A percentile compares a stretch with the other conserved stretches of the same genome.
These are phyloP conservation scores for Archaeoteleia sp. DNA, from an alignment of 2,888 invertebrate genomes.

Conservation along the genomic window DNA sequence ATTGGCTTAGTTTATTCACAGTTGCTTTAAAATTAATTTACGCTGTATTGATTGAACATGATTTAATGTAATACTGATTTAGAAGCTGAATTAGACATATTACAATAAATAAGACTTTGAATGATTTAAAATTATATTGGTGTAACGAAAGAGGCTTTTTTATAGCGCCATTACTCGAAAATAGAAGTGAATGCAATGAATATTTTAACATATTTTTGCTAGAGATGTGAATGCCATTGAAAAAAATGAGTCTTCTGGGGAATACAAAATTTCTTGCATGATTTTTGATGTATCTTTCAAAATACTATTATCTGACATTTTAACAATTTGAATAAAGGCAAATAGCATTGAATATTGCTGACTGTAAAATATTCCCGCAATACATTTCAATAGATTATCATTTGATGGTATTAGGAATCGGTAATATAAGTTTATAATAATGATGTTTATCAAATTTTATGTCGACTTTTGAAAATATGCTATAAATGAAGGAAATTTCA, in stretches of 20 bases:
- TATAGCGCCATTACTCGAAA: constrained; percentile 2
- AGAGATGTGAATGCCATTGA: constrained; percentile 5
- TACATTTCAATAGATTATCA: too few relatives aligned
- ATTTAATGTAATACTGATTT: constrained; percentile 1
- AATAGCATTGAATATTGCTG: neutral
- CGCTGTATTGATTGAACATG: constrained; percentile 2
- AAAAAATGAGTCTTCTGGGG: neutral
- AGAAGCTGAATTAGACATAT: neutral
- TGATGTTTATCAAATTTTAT: too few relatives aligned
- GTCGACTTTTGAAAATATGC: too few relatives aligned
- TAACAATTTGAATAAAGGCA: constrained; percentile 1
- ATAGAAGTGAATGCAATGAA: constrained; percentile 5
- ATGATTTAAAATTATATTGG: constrained; percentile 2
- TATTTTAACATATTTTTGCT: constrained; percentile 12
- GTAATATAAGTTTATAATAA: too few relatives aligned
- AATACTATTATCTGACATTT: constrained; percentile 2
- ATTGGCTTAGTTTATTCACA: constrained; percentile 9
- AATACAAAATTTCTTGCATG: neutral
- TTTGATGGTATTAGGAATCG: too few relatives aligned
- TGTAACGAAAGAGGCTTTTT: constrained; percentile 6
- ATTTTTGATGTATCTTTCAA: neutral
- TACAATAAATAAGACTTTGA: neutral
- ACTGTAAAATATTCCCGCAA: too few relatives aligned
- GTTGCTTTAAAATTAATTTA: constrained; percentile 3
- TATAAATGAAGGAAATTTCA: too few relatives aligned